phyloP scores from a whole-genome alignment of 2,888 invertebrate species.

The Entomobrya proxima region DNA sequence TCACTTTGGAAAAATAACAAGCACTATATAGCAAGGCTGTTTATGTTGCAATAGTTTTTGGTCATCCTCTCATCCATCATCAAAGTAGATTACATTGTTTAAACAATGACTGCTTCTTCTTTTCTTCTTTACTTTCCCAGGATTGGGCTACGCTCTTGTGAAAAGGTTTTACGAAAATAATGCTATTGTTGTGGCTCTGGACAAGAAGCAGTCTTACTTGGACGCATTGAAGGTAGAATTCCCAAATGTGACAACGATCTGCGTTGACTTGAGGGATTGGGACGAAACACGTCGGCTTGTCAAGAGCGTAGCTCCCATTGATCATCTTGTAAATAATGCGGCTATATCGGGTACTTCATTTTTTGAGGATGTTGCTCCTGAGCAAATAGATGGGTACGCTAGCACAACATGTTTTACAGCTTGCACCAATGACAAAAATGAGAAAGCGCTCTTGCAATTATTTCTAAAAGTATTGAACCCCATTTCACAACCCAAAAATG shows the following conservation, averaged over 20 bases:
- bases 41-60: not conserved
- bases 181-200: constrained; percentile 88
- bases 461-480: too few species aligned
- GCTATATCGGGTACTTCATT: constrained; percentile 85
- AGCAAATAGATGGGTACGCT: constrained; percentile 84
- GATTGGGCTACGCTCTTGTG: constrained; percentile 67
- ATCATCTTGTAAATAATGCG: constrained; percentile 94
- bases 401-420: too few species aligned
- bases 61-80: constrained; percentile 48
- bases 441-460: not conserved
- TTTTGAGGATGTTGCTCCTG: constrained; percentile 83
- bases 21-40: not conserved
- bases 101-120: constrained; percentile 26
- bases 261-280: constrained; percentile 88
- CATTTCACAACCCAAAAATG: not conserved
- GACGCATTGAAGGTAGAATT: constrained; percentile 81
- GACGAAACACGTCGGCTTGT: constrained; percentile 82
- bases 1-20: not conserved
- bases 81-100: constrained; percentile 25
- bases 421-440: constrained; percentile 1
- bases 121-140: constrained; percentile 29
- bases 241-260: constrained; percentile 82
- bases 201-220: constrained; percentile 83
- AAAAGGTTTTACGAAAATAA: constrained; percentile 69
- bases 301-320: constrained; percentile 83